phyloP scores from a whole-genome alignment of 1,140 invertebrate genomes.

The Whitmania pigra region DNA sequence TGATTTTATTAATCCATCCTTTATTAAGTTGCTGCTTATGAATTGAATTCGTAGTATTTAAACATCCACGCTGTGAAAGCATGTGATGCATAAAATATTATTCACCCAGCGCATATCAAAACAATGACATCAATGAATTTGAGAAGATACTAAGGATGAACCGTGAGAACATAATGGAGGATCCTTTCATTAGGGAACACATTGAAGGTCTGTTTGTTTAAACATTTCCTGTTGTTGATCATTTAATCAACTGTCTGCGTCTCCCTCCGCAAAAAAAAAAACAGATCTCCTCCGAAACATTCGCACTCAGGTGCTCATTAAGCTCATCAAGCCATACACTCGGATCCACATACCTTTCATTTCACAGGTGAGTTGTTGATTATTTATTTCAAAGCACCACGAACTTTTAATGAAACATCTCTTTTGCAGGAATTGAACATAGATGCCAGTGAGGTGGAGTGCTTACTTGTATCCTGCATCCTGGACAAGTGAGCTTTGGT shows the following conservation, averaged over 20 bases:
- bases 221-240: too few relatives aligned
- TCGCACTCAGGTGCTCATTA: constrained; percentile 88
- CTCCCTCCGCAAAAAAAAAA: constrained; percentile 27
- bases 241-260: background rate
- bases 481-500: constrained; percentile 59
- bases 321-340: constrained; percentile 94
- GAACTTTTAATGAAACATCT: background rate
- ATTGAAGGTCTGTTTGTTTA: constrained; percentile 61
- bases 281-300: constrained; percentile 87
- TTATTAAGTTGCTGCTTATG: background rate
- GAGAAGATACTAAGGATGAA: constrained; percentile 90
- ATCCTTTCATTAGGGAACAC: constrained; percentile 96
- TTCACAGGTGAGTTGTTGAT: constrained; percentile 53
- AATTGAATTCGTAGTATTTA: too few relatives aligned
- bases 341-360: constrained; percentile 96
- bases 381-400: background rate
- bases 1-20: background rate
- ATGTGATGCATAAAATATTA: constrained; percentile 10
- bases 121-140: constrained; percentile 97
- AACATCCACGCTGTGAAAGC: too few relatives aligned
- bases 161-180: constrained; percentile 87
- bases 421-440: constrained; percentile 70
- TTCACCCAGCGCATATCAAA: constrained; percentile 70
- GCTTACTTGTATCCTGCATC: constrained; percentile 93
- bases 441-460: constrained; percentile 87